A percentile compares a stretch with the other conserved stretches of the same genome.
phyloP scores from a whole-genome alignment of 2,113 vertebrate genomes.

The Perca flavescens region DNA sequence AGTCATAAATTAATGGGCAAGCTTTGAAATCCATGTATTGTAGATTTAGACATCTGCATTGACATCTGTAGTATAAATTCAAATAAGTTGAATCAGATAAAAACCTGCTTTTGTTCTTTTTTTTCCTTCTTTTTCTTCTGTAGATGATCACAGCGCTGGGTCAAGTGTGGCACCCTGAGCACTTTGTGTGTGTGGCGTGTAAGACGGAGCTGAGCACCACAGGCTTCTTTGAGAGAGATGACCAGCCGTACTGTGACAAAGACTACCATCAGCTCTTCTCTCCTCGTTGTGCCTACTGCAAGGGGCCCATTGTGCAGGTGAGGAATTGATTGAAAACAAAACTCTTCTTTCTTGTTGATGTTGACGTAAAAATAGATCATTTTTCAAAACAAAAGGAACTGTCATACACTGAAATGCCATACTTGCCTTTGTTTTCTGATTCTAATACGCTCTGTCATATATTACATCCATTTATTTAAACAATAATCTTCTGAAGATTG shows the following conservation, averaged over 20 bases:
- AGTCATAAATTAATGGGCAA: not conserved
- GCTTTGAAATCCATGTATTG: not conserved
- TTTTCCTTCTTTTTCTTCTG: not conserved
- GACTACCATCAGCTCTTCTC: constrained; percentile 91
- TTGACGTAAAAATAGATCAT: not conserved
- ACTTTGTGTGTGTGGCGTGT: constrained; percentile 89
- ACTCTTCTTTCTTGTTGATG: not conserved
- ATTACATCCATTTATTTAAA: constrained; percentile 24
- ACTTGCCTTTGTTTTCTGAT: constrained; percentile 1
- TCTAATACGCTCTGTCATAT: constrained; percentile 26
- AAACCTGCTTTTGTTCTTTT: not conserved
- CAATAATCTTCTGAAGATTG: constrained; percentile 31
- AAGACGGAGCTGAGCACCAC: constrained; percentile 82
- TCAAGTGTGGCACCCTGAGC: constrained; percentile 90
- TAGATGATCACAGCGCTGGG: constrained; percentile 92
- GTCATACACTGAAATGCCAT: not conserved
- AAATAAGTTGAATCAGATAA: not conserved
- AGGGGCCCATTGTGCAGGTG: constrained; percentile 86
- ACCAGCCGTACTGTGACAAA: constrained; percentile 86
- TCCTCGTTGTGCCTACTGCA: constrained; percentile 91
- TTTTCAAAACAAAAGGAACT: not conserved
- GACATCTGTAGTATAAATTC: not conserved
- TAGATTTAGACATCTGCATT: not conserved
- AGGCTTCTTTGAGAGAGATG: constrained; percentile 89
- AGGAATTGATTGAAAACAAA: not conserved